Evolutionary conservation across 2,113 vertebrate species (phyloP).

Genomic region (Xiphorhynchus elegans): DNA sequence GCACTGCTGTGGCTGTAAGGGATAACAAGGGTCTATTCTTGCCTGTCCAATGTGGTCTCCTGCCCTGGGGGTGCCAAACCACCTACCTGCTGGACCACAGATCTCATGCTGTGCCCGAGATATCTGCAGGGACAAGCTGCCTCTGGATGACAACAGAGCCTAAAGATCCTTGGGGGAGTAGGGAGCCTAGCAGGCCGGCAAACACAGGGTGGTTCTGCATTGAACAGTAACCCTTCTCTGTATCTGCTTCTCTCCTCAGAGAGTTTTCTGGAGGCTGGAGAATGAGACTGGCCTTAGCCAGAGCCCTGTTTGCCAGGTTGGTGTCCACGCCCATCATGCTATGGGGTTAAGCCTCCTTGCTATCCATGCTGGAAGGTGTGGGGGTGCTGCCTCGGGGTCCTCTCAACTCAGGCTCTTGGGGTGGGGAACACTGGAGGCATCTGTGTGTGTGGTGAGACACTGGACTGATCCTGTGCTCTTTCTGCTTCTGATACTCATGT

Average conservation of each 20-base stretch:
- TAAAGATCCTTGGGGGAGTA: not conserved
- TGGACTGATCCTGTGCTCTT: not conserved
- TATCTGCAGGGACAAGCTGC: not conserved
- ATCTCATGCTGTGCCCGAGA: not conserved
- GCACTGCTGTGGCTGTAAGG: not conserved
- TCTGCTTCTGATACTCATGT: not conserved
- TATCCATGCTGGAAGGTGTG: fast-evolving
- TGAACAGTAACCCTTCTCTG: not conserved
- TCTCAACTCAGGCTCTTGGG: fast-evolving
- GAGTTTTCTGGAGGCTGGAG: constrained; percentile 99
- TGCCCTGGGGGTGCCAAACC: not conserved
- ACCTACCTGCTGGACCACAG: not conserved
- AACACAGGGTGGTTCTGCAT: not conserved
- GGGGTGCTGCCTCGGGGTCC: not conserved
- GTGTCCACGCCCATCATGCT: constrained; percentile 1
- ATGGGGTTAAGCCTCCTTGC: not conserved
- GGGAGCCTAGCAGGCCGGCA: not conserved
- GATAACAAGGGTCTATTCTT: not conserved
- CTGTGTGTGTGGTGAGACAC: not conserved
- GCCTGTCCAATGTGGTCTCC: not conserved
- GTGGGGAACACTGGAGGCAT: not conserved
- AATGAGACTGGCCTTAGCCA: constrained; percentile 94
- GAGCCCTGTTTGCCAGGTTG: constrained; percentile 94
- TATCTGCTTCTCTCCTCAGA: constrained; percentile 72
- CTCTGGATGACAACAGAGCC: not conserved